Percentiles rank a stretch among this genome's conserved stretches.
Evolutionary conservation across 2,113 vertebrate genomes (phyloP).

Genomic region (Platichthys stellatus): DNA sequence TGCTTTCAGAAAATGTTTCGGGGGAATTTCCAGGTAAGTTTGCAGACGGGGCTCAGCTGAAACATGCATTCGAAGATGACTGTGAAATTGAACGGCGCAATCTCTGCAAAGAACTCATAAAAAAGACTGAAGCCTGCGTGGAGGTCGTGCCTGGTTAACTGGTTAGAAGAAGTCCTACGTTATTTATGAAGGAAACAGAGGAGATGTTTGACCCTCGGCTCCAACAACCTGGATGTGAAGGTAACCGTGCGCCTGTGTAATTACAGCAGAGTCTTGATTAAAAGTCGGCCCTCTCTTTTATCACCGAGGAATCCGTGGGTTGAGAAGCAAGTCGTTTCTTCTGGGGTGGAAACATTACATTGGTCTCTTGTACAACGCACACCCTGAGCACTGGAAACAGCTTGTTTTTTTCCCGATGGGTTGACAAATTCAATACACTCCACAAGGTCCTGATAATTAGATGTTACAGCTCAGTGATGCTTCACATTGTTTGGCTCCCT

Average conservation of each 20-base stretch:
- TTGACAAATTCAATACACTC: slow-evolving; percentile 65
- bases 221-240: not conserved
- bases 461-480: slow-evolving; percentile 72
- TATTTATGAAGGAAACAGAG: not conserved
- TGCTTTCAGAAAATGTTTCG: slow-evolving; percentile 5
- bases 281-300: slow-evolving; percentile 16
- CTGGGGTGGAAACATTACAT: not conserved
- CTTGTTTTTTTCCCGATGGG: slow-evolving; percentile 38
- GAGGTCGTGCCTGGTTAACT: not conserved
- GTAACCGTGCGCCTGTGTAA: not conserved
- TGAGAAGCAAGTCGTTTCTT: not conserved
- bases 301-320: not conserved
- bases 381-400: slow-evolving; percentile 30
- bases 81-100: slow-evolving; percentile 28
- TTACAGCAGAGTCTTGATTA: not conserved
- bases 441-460: slow-evolving; percentile 70
- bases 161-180: not conserved
- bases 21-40: slow-evolving; percentile 18
- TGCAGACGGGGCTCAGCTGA: not conserved
- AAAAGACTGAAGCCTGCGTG: too few relatives aligned
- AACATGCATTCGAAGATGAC: slow-evolving; percentile 23
- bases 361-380: slow-evolving; percentile 15
- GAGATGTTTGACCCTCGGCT: not conserved
- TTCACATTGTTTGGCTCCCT: slow-evolving; percentile 56
- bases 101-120: not conserved